Percentiles rank a stretch among this genome's conserved stretches.
Conservation (phyloP, 2,888 invertebrate species). For the Hydraecia micacea region DNA sequence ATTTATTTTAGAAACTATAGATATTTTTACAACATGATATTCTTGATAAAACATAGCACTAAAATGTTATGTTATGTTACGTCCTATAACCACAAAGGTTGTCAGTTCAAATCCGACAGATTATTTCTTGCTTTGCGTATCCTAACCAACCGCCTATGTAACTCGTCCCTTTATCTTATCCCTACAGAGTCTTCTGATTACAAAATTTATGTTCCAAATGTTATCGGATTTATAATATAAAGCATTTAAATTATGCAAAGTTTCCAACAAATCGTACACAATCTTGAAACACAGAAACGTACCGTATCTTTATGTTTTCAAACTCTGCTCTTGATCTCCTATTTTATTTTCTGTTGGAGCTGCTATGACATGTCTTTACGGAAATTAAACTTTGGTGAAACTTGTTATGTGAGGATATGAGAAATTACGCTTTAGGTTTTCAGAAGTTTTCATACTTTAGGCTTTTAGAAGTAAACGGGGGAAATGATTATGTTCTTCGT, state of each 20-base stretch:
- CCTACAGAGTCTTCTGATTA: slow-evolving; percentile 72
- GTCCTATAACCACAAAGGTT: slow-evolving; percentile 33
- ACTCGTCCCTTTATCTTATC: slow-evolving; percentile 75
- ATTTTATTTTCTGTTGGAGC: slow-evolving; percentile 43
- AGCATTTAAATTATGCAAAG: slow-evolving; percentile 63
- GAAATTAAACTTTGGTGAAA: slow-evolving; percentile 35
- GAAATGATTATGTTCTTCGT: background rate
- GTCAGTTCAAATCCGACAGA: slow-evolving; percentile 34
- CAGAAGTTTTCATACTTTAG: slow-evolving; percentile 16
- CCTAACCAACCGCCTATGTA: slow-evolving; percentile 67
- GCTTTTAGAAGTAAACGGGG: background rate
- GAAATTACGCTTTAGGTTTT: slow-evolving; percentile 5
- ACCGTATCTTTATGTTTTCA: slow-evolving; percentile 46
- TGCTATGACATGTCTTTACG: slow-evolving; percentile 19
- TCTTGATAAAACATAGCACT: background rate
- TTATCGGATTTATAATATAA: slow-evolving; percentile 61
- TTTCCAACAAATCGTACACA: slow-evolving; percentile 59
- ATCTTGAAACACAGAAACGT: slow-evolving; percentile 45
- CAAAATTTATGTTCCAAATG: slow-evolving; percentile 70
- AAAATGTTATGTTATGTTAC: background rate
- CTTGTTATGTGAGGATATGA: slow-evolving; percentile 11
- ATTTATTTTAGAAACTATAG: background rate
- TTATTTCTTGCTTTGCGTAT: slow-evolving; percentile 41
- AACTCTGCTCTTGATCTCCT: slow-evolving; percentile 43
- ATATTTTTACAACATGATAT: background rate